Evolutionary conservation across 1,140 invertebrate genomes (phyloP), one percentile per base, ranked within the genome.

Genomic region (Probaryconus sp.): DNA sequence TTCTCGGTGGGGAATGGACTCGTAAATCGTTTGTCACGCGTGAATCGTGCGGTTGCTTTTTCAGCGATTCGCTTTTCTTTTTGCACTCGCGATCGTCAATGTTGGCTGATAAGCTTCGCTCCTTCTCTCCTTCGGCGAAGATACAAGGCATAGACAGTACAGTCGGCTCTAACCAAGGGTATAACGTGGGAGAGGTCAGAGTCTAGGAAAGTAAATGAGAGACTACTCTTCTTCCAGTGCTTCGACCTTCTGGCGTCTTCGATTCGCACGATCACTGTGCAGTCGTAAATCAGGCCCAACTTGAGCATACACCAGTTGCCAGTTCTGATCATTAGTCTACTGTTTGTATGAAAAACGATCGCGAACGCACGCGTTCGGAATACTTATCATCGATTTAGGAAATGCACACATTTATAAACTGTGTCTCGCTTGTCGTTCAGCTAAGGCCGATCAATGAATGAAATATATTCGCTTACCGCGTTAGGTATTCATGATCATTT

Each of bases 21-120:
- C 68, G 77, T 75, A 74, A 81, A 79, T 74, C 70, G 79, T 82
- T 82, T 77, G 81, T 83, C 81, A 82, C 80, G 82, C 79, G 79
- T 75, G 76, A 79, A 65, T 81, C 76, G 71, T 73, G 77, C 73
- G 51, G 71, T 53, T 58, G 40, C 58, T 76, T 82, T 79, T 81
- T 77, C 60, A 73, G 31, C 73, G 69, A 73, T 69, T 70, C 55
- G 21, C 51, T 60, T 51, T 58, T 65, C 64, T 65, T 76, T 75
- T 70, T 78, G 65, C 58, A 47, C 50, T 47, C 16, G 55, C 45
- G 60, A 70, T 76, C 60, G 65, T 65, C 65, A 70, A 70, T 67
- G 55, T 56, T 45, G 48, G 58, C 40, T 72, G 72, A 72, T 78
- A 76, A 72, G 63, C 38, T 33, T 10, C 11, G 51, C 65, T 63